Conservation (phyloP, 2,797 vertebrate species). For the Enteromius treurensis region DNA sequence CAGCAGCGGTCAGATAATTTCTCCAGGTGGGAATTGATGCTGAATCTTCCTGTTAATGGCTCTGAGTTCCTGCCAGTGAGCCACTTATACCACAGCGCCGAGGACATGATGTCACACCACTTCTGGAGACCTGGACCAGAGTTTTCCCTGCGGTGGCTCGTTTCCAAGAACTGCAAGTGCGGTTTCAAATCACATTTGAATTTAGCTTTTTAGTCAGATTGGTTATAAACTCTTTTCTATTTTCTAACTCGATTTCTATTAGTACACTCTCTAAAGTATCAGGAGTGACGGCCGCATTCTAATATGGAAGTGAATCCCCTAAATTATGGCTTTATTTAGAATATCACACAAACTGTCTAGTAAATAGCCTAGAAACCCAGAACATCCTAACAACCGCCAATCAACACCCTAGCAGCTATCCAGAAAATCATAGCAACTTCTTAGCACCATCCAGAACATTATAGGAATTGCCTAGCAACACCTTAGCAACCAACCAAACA, state of each 20-base stretch:
- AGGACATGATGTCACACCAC: slow-evolving; percentile 22
- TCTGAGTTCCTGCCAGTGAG: slow-evolving; percentile 33
- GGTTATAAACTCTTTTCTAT: not conserved
- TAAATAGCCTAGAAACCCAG: too few species aligned
- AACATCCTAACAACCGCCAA: too few species aligned
- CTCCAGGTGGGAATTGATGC: slow-evolving; percentile 33
- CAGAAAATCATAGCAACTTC: too few species aligned
- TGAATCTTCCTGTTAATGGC: slow-evolving; percentile 27
- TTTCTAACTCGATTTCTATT: not conserved
- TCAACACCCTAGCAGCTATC: too few species aligned
- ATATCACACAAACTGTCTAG: not conserved
- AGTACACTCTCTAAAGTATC: not conserved
- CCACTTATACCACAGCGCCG: slow-evolving; percentile 18
- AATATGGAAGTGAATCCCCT: not conserved
- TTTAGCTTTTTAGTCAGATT: not conserved
- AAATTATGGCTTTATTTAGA: not conserved
- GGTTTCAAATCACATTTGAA: slow-evolving; percentile 5
- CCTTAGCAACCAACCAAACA: too few species aligned
- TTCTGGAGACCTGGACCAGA: not conserved
- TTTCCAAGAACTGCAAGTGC: not conserved
- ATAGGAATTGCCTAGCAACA: too few species aligned
- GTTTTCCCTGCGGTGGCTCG: not conserved
- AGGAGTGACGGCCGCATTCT: not conserved
- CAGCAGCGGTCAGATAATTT: slow-evolving; percentile 27
- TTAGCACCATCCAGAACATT: too few species aligned